Evolutionary conservation across 2,113 vertebrate genomes (phyloP), one percentile per base, ranked within the genome.

Genomic region (Acanthochromis polyacanthus): DNA sequence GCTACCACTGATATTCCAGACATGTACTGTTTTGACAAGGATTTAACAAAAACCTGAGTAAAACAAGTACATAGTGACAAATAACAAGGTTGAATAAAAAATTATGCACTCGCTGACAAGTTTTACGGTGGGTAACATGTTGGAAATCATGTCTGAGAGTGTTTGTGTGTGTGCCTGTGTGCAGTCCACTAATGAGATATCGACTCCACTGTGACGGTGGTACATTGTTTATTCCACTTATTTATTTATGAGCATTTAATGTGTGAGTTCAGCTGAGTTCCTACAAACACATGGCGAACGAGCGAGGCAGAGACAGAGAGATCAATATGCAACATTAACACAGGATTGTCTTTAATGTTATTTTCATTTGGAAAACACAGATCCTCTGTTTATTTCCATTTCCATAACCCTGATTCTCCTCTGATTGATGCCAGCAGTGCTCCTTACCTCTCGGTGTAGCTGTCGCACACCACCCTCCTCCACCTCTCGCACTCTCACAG

Each of bases 181-280:
- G 72, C 52, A 78, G 88, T 82, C 83, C 79, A 91, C 93, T 95
- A 97, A 97, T 97, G 96, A 97, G 96, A 95, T 94, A 96, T 74
- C 77, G 90, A 93, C 86, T 94, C 84, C 93, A 91, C 86, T 92
- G 92, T 88, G 84, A 85, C 94, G 92, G 91, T 93, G 94, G 94
- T 95, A 91, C 95, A 96, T 95, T 95, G 93, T 94, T 94, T 94
- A 93, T 91, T 73, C 71, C 94, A 93, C 92, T 97, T 95, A 96
- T 95, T 97, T 96, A 96, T 93, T 81, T 96, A 96, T 97, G 96
- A 97, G 93, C 94, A 90, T 95, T 96, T 96, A 96, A 97, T 96
- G 95, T 96, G 95, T 92, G 94, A 95, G 95, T 96, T 94, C 94
- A 89, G 86, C 88, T 89, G 94, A 96, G 82, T 96, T 97, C 95